These are phyloP conservation scores for Morone saxatilis DNA, from an alignment of 2,113 vertebrate species.

Conservation along the genomic window DNA sequence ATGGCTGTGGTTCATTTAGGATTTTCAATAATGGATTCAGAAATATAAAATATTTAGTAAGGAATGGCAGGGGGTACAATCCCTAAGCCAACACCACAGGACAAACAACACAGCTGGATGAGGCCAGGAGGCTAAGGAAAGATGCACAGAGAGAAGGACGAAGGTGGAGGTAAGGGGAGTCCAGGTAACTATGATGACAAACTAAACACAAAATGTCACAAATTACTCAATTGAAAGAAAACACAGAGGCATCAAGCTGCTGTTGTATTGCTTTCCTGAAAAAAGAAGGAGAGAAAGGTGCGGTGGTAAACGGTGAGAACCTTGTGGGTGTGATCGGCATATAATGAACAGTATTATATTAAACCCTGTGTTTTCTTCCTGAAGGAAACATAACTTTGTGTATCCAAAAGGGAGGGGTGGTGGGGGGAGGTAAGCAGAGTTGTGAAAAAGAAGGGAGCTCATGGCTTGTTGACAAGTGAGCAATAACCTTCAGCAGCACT, in stretches of 20 bases:
- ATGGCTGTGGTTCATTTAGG: constrained; percentile 72
- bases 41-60: constrained; percentile 82
- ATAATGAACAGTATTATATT: constrained; percentile 59
- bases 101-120: constrained; percentile 72
- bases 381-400: constrained; percentile 41
- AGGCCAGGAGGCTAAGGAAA: constrained; percentile 27
- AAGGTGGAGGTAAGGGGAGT: constrained; percentile 6
- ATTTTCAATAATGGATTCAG: constrained; percentile 84
- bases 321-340: constrained; percentile 10
- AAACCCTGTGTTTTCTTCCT: constrained; percentile 43
- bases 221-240: constrained; percentile 37
- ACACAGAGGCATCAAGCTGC: constrained; percentile 12
- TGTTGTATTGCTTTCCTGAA: constrained; percentile 35
- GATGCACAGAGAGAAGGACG: constrained; percentile 15
- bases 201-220: constrained; percentile 12
- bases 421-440: not conserved
- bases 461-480: constrained; percentile 52
- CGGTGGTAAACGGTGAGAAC: not conserved
- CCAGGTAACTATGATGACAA: not conserved
- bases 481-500: constrained; percentile 51
- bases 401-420: constrained; percentile 5
- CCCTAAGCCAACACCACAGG: constrained; percentile 51
- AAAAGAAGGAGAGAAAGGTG: not conserved
- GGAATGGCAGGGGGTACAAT: constrained; percentile 57
- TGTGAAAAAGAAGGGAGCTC: not conserved